phyloP scores from a whole-genome alignment of 2,797 vertebrate genomes.

The Glossophaga mutica region DNA sequence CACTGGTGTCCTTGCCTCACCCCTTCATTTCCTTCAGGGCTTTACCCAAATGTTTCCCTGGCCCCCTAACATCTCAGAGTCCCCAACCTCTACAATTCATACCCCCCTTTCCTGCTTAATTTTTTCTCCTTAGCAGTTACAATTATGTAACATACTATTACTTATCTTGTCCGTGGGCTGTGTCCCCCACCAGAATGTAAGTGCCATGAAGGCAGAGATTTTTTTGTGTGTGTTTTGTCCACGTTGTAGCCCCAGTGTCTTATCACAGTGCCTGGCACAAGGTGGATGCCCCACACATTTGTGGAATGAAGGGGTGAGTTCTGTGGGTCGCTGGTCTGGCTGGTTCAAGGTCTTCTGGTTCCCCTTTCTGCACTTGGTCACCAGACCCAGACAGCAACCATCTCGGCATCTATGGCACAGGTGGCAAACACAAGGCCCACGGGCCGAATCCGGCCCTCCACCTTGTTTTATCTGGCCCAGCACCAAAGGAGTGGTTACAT shows the following conservation, averaged over 20 bases:
- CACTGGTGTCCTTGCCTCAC: neutral
- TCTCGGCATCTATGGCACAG: neutral
- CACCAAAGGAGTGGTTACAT: no score
- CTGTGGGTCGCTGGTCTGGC: neutral
- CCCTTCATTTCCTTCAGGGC: neutral
- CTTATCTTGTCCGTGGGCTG: neutral
- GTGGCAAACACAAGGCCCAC: no score
- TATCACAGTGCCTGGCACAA: neutral
- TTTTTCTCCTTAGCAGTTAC: neutral
- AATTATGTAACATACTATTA: neutral
- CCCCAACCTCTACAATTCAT: neutral
- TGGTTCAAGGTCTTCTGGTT: neutral
- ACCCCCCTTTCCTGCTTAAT: neutral
- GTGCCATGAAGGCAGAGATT: neutral
- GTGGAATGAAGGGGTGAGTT: neutral
- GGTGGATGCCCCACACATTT: no score
- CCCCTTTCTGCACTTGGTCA: neutral
- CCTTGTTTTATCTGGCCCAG: no score
- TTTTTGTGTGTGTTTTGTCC: neutral
- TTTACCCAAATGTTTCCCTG: neutral
- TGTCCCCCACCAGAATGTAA: neutral
- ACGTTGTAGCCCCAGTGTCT: neutral
- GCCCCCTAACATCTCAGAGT: neutral
- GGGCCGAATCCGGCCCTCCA: no score
- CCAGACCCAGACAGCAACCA: neutral